Base-by-base conservation (phyloP, 1,140 invertebrate genomes). In the Sweltsa coloradensis region DNA sequence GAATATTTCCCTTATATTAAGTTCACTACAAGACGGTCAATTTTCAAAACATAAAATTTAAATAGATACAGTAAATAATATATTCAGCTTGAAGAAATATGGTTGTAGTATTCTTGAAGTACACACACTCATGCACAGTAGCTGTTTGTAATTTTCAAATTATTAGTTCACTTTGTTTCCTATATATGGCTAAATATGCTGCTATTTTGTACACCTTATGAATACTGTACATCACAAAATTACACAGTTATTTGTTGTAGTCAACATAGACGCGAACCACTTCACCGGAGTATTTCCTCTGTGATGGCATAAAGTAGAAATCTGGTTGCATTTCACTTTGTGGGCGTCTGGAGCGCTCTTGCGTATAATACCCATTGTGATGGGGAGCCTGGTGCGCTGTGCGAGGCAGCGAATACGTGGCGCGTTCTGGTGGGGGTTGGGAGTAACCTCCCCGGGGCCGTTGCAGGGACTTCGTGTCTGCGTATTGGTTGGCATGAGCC, bases 301-400 rank as follows among this genome's bases (percentile, higher is more conserved):
- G 89, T 24, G 87, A 90, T 13, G 89, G 89, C 88, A 93, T 92
- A 61, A 93, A 93, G 64, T 93, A 94, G 65, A 93, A 93, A 65
- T 94, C 89, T 0, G 89, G 83, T 51, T 81, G 73, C 57, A 72
- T 37, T 55, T 69, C 52, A 58, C 48, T 47, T 40, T 55, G 52
- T 23, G 46, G 46, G 58, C 55, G 45, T 57, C 55, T 43, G 54
- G 59, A 49, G 45, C 58, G 23, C 51, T 53, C 55, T 42, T 74
- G 70, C 3, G 72, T 73, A 49, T 72, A 72, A 27, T 72, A 73
- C n/a, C 67, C 67, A 5, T 59, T 64, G 18, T 61, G 58, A 11
- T 61, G 57, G 4, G 60, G 57, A 39, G 53, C 51, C 45, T 54
- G 46, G 51, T 57, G 54, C 7, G 60, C 59, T 5, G 63, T 66